These are phyloP conservation scores for Drosophila tropicalis DNA, from an alignment of 1,140 invertebrate genomes.

Conservation along the genomic window DNA sequence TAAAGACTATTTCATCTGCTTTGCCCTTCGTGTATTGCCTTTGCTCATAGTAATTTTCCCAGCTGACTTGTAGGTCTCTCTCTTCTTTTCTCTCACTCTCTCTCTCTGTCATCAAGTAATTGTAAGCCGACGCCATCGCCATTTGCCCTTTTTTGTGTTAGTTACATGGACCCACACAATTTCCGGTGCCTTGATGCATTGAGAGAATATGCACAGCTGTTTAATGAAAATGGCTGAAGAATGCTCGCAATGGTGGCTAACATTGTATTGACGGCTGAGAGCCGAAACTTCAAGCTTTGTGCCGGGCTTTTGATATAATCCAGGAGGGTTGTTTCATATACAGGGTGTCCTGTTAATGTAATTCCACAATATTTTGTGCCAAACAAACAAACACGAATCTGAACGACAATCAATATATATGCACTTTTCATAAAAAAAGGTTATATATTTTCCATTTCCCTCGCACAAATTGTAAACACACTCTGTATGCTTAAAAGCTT, in stretches of 20 bases:
- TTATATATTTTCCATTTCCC: neutral
- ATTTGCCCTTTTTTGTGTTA: slow-evolving; percentile 44
- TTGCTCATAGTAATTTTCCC: slow-evolving; percentile 62
- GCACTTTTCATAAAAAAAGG: too few relatives aligned
- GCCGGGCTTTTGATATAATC: neutral
- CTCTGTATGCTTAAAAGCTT: slow-evolving; percentile 6
- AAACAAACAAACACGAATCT: too few relatives aligned
- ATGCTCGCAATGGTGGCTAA: neutral
- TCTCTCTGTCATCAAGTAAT: slow-evolving; percentile 1
- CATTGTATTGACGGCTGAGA: slow-evolving; percentile 21
- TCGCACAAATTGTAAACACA: neutral
- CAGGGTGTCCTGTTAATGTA: too few relatives aligned
- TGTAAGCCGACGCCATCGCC: slow-evolving; percentile 35
- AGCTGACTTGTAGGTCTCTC: slow-evolving; percentile 49
- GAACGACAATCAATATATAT: too few relatives aligned
- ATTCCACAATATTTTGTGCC: too few relatives aligned
- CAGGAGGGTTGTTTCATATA: neutral
- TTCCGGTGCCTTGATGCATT: slow-evolving; percentile 44
- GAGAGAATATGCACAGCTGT: slow-evolving; percentile 39
- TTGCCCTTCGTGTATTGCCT: slow-evolving; percentile 9
- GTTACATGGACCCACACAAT: slow-evolving; percentile 36
- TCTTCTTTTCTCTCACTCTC: neutral
- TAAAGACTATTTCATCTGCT: slow-evolving; percentile 36
- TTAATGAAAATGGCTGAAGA: neutral
- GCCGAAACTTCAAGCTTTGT: neutral